Percentiles rank a stretch among this genome's conserved stretches.
Conservation (phyloP, 2,113 vertebrate genomes). For the Oophaga pumilio region DNA sequence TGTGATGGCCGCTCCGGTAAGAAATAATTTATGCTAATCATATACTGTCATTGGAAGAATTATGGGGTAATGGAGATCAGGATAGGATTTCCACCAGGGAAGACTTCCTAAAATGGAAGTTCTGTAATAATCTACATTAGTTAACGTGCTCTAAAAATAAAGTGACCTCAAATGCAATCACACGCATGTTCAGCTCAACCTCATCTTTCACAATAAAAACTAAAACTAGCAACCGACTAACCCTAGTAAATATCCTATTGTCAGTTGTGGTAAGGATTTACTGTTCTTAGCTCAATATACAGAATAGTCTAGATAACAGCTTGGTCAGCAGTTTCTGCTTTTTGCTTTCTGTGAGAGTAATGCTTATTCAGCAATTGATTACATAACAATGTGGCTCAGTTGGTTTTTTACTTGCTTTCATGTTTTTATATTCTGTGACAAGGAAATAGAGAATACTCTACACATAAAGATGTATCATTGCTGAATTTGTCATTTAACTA, state of each 20-base stretch:
- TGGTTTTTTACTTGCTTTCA: neutral
- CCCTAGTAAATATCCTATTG: constrained; percentile 9
- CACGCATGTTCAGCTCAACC: neutral
- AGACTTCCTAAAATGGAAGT: neutral
- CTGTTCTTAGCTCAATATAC: neutral
- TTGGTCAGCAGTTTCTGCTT: constrained; percentile 33
- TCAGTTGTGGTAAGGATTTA: constrained; percentile 17
- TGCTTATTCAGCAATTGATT: constrained; percentile 47
- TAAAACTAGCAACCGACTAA: constrained; percentile 1
- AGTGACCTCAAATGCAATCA: neutral
- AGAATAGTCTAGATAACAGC: constrained; percentile 1
- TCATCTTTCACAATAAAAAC: constrained; percentile 4
- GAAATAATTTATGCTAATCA: neutral
- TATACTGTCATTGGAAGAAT: neutral
- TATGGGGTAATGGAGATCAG: no score
- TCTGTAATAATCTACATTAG: neutral
- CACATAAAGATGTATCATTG: neutral
- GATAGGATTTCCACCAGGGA: no score
- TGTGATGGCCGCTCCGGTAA: neutral
- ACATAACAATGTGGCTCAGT: constrained; percentile 43
- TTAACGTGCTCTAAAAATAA: neutral
- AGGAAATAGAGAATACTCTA: neutral
- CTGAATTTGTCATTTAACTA: neutral
- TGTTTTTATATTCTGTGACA: neutral
- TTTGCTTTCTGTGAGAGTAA: constrained; percentile 17